phyloP scores from a whole-genome alignment of 2,797 vertebrate species.

The Enteromius thamalakanensis region DNA sequence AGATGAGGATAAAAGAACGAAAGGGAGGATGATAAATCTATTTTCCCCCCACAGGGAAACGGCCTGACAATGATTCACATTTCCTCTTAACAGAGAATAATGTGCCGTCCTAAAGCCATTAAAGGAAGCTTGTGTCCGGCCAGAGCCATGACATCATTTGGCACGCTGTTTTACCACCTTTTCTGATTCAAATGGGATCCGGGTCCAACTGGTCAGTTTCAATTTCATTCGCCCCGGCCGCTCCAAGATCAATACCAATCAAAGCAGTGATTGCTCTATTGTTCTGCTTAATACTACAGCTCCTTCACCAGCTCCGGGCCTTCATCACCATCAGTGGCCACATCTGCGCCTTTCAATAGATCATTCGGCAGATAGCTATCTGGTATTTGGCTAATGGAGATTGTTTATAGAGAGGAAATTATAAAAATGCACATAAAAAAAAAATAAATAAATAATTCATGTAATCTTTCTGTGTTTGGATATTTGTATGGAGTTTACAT shows the following conservation, averaged over 20 bases:
- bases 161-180: conserved; percentile 44
- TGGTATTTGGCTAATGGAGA: conserved; percentile 50
- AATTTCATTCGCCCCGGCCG: conserved; percentile 55
- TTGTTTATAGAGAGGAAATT: conserved; percentile 49
- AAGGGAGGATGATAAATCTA: conserved; percentile 43
- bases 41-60: conserved; percentile 22
- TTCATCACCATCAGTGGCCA: conserved; percentile 58
- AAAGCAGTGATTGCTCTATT: conserved; percentile 77
- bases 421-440: conserved; percentile 52
- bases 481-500: background rate
- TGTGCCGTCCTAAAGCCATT: conserved; percentile 54
- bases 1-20: conserved; percentile 43
- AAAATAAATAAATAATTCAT: background rate
- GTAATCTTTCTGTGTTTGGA: conserved; percentile 5
- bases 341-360: conserved; percentile 56
- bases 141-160: conserved; percentile 47
- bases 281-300: conserved; percentile 67
- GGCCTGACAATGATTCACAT: conserved; percentile 41
- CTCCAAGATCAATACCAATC: conserved; percentile 78
- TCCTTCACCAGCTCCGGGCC: conserved; percentile 58
- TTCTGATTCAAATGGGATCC: conserved; percentile 55
- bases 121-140: conserved; percentile 38
- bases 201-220: conserved; percentile 59
- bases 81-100: conserved; percentile 44
- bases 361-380: conserved; percentile 49